Conservation (phyloP, 1,140 invertebrate species). For the Heliconius nattereri region DNA sequence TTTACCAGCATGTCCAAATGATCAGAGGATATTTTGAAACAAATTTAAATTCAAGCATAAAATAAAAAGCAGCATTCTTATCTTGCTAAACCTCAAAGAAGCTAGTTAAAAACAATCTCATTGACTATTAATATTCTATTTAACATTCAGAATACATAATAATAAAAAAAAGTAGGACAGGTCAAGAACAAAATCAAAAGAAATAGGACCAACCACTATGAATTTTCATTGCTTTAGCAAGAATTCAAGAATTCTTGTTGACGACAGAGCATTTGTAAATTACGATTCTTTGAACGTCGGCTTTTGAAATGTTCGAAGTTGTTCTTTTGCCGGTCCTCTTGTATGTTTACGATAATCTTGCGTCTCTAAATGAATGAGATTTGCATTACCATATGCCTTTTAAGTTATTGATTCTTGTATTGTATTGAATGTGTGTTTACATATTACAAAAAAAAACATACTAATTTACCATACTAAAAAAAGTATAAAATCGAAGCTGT, state of each 20-base stretch:
- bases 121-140: conserved; percentile 7
- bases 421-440: too few species aligned
- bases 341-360: not conserved
- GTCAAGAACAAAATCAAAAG: conserved; percentile 18
- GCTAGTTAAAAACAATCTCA: not conserved
- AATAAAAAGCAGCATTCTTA: too few species aligned
- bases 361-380: not conserved
- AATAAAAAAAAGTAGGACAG: not conserved
- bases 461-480: too few species aligned
- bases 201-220: conserved; percentile 17
- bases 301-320: conserved; percentile 8
- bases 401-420: not conserved
- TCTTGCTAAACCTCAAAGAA: not conserved
- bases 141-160: not conserved
- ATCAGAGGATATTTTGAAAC: too few species aligned
- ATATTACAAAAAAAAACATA: not conserved
- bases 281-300: conserved; percentile 10
- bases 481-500: too few species aligned
- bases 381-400: not conserved
- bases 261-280: conserved; percentile 15
- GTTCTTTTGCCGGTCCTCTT: not conserved
- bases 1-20: too few species aligned
- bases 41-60: too few species aligned
- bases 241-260: conserved; percentile 11
- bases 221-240: conserved; percentile 20